Evolutionary conservation across 2,888 invertebrate species (phyloP).

Genomic region (Emmelina monodactyla): DNA sequence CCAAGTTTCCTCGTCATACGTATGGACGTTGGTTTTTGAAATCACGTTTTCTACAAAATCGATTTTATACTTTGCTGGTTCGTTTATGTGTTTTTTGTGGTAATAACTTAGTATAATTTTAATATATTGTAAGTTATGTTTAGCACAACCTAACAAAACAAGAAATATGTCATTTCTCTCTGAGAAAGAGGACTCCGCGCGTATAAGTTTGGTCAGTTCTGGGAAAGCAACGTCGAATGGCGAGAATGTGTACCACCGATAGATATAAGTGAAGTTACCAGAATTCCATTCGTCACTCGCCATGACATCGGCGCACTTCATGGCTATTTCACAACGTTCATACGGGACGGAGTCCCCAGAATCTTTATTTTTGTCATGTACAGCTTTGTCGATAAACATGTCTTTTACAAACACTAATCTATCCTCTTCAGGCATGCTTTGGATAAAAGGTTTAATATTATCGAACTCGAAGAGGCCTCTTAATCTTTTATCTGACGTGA

Average conservation of each 20-base stretch:
- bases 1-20: conserved; percentile 32
- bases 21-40: conserved; percentile 22
- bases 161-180: conserved; percentile 30
- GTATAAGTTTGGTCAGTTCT: conserved; percentile 32
- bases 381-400: conserved; percentile 27
- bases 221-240: conserved; percentile 31
- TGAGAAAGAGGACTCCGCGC: conserved; percentile 26
- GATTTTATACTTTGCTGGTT: conserved; percentile 35
- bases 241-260: conserved; percentile 35
- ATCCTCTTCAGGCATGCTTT: conserved; percentile 26
- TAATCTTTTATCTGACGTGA: conserved; percentile 13
- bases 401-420: conserved; percentile 33
- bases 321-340: too few species aligned
- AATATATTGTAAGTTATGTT: conserved; percentile 23
- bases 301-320: too few species aligned
- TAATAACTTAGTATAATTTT: conserved; percentile 30
- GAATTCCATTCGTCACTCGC: background rate
- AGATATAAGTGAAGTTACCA: conserved; percentile 16
- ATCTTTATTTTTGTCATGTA: too few species aligned
- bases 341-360: too few species aligned
- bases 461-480: conserved; percentile 19
- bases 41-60: conserved; percentile 31
- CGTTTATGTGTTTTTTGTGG: conserved; percentile 38
- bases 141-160: conserved; percentile 28
- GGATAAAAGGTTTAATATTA: conserved; percentile 30